A percentile compares a stretch with the other conserved stretches of the same genome.
Conservation (phyloP, 2,797 vertebrate species). For the Rhinogobio ventralis region DNA sequence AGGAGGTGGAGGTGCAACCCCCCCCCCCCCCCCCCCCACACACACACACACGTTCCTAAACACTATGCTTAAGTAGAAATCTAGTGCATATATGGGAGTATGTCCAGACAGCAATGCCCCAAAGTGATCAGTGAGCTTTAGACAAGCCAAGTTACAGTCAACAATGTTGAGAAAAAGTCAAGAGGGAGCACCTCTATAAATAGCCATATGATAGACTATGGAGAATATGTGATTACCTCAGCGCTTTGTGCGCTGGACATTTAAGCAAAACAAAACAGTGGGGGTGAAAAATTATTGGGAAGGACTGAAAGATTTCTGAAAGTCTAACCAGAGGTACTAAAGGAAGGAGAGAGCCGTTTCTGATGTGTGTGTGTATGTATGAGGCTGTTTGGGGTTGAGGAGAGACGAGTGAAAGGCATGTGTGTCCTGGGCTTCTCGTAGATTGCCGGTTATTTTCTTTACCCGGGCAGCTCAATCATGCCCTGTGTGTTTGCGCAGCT, state of each 20-base stretch:
- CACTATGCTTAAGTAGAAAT: constrained; percentile 31
- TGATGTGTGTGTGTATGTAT: constrained; percentile 29
- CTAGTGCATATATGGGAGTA: constrained; percentile 32
- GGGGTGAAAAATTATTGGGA: constrained; percentile 29
- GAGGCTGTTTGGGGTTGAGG: constrained; percentile 39
- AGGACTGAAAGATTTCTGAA: constrained; percentile 27
- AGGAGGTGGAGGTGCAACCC: constrained; percentile 26
- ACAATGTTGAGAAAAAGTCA: constrained; percentile 8
- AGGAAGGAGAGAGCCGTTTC: not conserved
- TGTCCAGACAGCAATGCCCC: constrained; percentile 8
- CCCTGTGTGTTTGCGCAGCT: constrained; percentile 65
- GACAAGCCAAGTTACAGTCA: constrained; percentile 3
- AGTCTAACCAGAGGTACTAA: constrained; percentile 12
- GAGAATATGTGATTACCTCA: constrained; percentile 35
- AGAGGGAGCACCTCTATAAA: constrained; percentile 7
- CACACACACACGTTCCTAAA: constrained; percentile 42
- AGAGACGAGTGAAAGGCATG: constrained; percentile 53
- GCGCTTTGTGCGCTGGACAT: constrained; percentile 8
- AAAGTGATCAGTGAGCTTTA: constrained; percentile 23
- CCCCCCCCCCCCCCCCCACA: not conserved
- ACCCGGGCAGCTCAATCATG: constrained; percentile 66
- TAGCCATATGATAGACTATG: constrained; percentile 29
- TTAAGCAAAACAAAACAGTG: constrained; percentile 41
- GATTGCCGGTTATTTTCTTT: constrained; percentile 68
- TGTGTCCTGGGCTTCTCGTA: constrained; percentile 56